Base-by-base conservation (phyloP, 2,113 vertebrate genomes). In the Mustela nigripes region DNA sequence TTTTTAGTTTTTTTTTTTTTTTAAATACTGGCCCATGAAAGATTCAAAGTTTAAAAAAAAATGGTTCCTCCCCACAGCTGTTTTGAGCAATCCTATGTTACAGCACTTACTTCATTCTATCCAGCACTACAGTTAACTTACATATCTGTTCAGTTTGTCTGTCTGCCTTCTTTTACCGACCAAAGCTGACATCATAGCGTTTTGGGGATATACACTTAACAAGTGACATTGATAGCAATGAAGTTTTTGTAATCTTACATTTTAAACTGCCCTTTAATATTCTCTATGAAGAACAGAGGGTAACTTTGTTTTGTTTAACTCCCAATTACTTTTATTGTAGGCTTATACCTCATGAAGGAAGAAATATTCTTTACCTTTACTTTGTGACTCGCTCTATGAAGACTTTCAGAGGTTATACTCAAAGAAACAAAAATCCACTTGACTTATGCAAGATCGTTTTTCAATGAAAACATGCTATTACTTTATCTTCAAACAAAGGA, bases 391-490 rank as follows among this genome's bases (percentile, higher is more conserved):
- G 86, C 33, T 73, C 73, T 69, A 11, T 50, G 78, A 96, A 60
- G 65, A 67, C 36, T 78, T 36, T 67, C 45, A 71, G 36, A 90
- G 36, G 16, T 53, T 80, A 62, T 26, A 36, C 26, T 88, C 79
- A 94, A 24, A 96, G 63, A 93, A 93, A 96, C 39, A 91, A 95
- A 96, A 91, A 71, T 86, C 18, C 18, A 93, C 65, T 53, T 48
- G 80, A 78, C 11, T 63, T 33, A 56, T 93, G 42, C 31, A 56
- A 28, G 18, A 67, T 80, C n/a, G 73, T 50, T 95, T 76, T 78
- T 24, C 91, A 89, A n/a, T 71, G 74, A 94, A 94, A 87, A 96
- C 42, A 94, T 26, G 39, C 22, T 48, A 73, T 71, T n/a, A 73
- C 81, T 91, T 84, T 56, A 65, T 74, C 31, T 93, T 93, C 83